These are phyloP conservation scores for Sebastes diaconus DNA, from an alignment of 2,797 vertebrate species.

Conservation along the genomic window DNA sequence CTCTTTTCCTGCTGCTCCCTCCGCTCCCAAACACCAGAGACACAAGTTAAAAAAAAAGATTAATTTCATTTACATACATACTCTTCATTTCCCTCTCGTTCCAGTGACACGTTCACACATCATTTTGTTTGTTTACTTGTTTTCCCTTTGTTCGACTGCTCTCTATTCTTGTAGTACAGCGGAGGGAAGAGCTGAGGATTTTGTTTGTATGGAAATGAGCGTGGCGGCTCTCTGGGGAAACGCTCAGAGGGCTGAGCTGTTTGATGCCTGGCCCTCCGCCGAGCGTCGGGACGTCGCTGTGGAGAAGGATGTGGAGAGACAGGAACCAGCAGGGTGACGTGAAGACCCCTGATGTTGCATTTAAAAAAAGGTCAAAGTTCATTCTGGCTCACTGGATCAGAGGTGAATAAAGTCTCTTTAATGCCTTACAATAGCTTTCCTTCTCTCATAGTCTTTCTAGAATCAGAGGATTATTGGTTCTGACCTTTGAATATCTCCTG, in stretches of 20 bases:
- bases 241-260: slow-evolving; percentile 30
- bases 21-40: slow-evolving; percentile 48
- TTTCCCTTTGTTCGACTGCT: slow-evolving; percentile 76
- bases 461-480: background rate
- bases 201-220: slow-evolving; percentile 77
- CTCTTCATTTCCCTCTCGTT: slow-evolving; percentile 13
- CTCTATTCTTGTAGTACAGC: slow-evolving; percentile 78
- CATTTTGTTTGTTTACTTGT: slow-evolving; percentile 82
- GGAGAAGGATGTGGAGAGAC: background rate
- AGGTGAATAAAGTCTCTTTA: background rate
- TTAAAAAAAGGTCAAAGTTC: slow-evolving; percentile 13
- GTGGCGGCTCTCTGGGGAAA: slow-evolving; percentile 22
- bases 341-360: background rate
- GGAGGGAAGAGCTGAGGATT: slow-evolving; percentile 48
- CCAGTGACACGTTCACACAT: slow-evolving; percentile 64
- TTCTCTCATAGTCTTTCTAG: background rate
- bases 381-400: background rate
- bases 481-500: background rate
- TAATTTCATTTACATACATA: slow-evolving; percentile 76
- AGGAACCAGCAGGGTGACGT: background rate
- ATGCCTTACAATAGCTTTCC: background rate
- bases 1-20: slow-evolving; percentile 33
- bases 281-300: background rate
- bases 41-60: slow-evolving; percentile 19
- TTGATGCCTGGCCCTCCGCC: slow-evolving; percentile 58